Percentiles rank a stretch among this genome's conserved stretches.
These are phyloP conservation scores for Prochilodus magdalenae DNA, from an alignment of 2,113 vertebrate species.

Conservation along the genomic window DNA sequence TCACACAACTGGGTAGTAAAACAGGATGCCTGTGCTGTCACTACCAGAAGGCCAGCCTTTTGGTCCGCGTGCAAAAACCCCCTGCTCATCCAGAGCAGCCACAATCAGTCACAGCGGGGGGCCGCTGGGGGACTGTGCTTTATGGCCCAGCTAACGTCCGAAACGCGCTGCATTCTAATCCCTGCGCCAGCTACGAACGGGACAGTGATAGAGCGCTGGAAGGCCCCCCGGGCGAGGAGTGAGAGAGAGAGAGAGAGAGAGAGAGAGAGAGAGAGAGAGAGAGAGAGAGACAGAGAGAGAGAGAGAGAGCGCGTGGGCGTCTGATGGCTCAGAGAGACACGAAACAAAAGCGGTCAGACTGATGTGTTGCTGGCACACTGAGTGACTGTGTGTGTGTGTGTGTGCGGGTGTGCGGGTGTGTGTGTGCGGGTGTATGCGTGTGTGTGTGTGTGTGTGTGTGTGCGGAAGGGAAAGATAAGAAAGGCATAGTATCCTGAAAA, in stretches of 20 bases:
- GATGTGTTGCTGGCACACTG: neutral
- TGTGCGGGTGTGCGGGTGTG: constrained; percentile 23
- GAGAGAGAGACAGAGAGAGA: neutral
- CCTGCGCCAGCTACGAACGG: neutral
- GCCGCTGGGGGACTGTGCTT: constrained; percentile 1
- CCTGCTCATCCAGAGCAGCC: constrained; percentile 21
- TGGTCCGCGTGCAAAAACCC: neutral
- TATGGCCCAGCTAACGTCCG: neutral
- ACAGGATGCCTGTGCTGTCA: neutral
- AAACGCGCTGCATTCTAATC: neutral
- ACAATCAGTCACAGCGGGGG: neutral
- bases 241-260: constrained; percentile 6
- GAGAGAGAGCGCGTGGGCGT: constrained; percentile 16
- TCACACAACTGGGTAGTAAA: neutral
- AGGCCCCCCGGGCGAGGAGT: constrained; percentile 32
- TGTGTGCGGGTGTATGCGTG: constrained; percentile 4
- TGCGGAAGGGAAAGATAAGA: neutral
- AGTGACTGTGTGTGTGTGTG: constrained; percentile 17
- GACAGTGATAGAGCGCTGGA: constrained; percentile 49
- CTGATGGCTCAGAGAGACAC: neutral
- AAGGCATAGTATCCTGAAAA: constrained; percentile 12
- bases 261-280: constrained; percentile 9
- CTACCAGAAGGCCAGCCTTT: constrained; percentile 26
- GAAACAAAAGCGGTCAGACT: neutral
- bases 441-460: constrained; percentile 30